A percentile compares a stretch with the other conserved stretches of the same genome.
Evolutionary conservation across 2,888 invertebrate genomes (phyloP).

Genomic region (Omphaloscelis lunosa): DNA sequence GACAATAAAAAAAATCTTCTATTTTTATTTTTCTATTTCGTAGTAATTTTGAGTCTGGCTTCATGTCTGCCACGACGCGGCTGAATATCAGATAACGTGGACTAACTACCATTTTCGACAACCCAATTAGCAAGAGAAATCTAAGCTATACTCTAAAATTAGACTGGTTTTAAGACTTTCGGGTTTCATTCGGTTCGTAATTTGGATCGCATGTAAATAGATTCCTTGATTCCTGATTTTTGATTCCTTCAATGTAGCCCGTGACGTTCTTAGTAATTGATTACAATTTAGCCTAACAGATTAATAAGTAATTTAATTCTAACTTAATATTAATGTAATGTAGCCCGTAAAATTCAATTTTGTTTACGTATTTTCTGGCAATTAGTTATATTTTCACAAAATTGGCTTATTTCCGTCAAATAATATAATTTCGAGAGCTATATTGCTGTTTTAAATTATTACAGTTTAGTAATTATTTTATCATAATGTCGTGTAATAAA

Average conservation of each 20-base stretch:
- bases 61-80: conserved; percentile 1
- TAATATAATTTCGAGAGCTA: neutral
- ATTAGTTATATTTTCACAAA: too few relatives aligned
- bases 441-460: neutral
- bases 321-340: too few relatives aligned
- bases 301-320: too few relatives aligned
- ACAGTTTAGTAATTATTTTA: neutral
- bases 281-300: too few relatives aligned
- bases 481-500: neutral
- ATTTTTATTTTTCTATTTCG: neutral
- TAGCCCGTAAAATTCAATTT: neutral
- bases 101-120: conserved; percentile 17
- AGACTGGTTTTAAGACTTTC: neutral
- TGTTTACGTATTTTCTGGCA: too few relatives aligned
- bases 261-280: too few relatives aligned
- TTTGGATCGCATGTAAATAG: neutral
- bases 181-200: neutral
- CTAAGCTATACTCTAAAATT: neutral
- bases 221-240: too few relatives aligned
- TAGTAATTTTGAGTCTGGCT: neutral
- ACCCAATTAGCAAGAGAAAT: conserved; percentile 37
- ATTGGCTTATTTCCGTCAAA: neutral
- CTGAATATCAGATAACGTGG: conserved; percentile 31
- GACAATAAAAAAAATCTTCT: too few relatives aligned
- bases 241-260: neutral